Conservation (phyloP, 2,113 vertebrate species). For the Tylochromis polylepis region DNA sequence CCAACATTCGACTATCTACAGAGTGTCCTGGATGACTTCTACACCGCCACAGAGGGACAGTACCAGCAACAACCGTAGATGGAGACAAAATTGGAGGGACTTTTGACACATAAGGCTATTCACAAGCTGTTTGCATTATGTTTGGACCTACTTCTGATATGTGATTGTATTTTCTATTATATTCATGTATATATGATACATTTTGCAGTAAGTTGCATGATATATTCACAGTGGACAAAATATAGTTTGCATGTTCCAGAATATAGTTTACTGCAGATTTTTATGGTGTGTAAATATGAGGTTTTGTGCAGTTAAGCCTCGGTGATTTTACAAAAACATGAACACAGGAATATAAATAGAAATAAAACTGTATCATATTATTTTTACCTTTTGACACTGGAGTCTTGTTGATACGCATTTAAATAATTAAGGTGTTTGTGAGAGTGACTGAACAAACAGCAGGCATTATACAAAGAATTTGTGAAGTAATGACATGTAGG, state of each 20-base stretch:
- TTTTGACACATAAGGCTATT: background rate
- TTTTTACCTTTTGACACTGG: background rate
- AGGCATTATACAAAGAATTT: background rate
- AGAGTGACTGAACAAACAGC: background rate
- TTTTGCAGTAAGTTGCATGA: background rate
- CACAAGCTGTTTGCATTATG: background rate
- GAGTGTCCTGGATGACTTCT: conserved; percentile 90
- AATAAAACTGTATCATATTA: background rate
- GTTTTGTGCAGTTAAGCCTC: background rate
- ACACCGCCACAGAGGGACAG: conserved; percentile 87
- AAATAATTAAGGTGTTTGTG: background rate
- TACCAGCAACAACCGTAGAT: conserved; percentile 84
- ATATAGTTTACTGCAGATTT: background rate
- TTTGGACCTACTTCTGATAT: background rate
- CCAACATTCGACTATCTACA: conserved; percentile 93
- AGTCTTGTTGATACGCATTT: background rate
- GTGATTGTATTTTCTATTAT: background rate
- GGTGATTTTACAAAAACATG: background rate
- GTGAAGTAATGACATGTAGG: background rate
- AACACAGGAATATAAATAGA: background rate
- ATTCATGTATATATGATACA: background rate
- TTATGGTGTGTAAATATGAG: background rate
- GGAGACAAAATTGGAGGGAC: background rate
- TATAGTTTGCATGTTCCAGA: background rate
- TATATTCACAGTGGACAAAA: background rate